Percentiles rank a stretch among this genome's conserved stretches.
These are phyloP conservation scores for Planococcus citri DNA, from an alignment of 1,140 invertebrate species.

Conservation along the genomic window DNA sequence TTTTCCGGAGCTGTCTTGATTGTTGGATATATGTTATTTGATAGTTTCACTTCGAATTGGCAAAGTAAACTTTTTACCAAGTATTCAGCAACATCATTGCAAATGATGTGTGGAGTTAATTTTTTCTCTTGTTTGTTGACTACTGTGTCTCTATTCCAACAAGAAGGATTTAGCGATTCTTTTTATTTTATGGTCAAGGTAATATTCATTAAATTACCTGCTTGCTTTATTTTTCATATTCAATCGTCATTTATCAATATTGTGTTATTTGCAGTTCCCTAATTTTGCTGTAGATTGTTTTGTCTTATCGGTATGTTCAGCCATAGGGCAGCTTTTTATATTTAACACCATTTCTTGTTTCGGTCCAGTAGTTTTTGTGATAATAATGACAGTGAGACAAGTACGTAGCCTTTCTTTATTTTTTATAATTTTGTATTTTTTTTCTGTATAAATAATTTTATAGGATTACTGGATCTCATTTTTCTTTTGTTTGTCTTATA, in stretches of 20 bases:
- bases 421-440: too few species aligned
- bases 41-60: conserved; percentile 98
- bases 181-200: conserved; percentile 61
- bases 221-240: not conserved
- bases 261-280: conserved; percentile 47
- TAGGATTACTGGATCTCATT: not conserved
- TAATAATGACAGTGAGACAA: conserved; percentile 96
- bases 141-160: conserved; percentile 71
- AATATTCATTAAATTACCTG: conserved; percentile 26
- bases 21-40: conserved; percentile 81
- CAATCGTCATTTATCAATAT: conserved; percentile 24
- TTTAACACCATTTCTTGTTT: conserved; percentile 91
- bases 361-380: conserved; percentile 91
- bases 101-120: conserved; percentile 98
- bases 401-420: too few species aligned
- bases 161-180: conserved; percentile 65
- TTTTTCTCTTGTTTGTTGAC: conserved; percentile 89
- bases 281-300: conserved; percentile 69
- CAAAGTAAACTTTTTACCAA: conserved; percentile 79
- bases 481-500: conserved; percentile 32
- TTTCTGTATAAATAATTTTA: not conserved
- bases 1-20: conserved; percentile 77
- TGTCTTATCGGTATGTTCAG: conserved; percentile 76
- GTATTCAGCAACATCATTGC: conserved; percentile 70
- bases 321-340: conserved; percentile 89